These are phyloP conservation scores for Gila orcuttii DNA, from an alignment of 2,113 vertebrate species.

Conservation along the genomic window DNA sequence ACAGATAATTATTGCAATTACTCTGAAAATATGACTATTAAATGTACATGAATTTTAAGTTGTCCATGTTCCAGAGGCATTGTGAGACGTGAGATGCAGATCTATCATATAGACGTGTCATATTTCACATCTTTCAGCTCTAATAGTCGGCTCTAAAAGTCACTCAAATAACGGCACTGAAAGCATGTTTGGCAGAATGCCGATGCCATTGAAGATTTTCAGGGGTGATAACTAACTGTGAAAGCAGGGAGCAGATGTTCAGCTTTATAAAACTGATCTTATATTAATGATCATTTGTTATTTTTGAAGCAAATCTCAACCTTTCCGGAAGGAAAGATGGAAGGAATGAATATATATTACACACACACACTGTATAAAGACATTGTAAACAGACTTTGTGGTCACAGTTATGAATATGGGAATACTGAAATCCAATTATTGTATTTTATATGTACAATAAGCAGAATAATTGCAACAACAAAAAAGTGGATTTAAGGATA, in stretches of 20 bases:
- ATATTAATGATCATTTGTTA: not conserved
- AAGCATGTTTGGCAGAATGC: constrained; percentile 51
- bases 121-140: constrained; percentile 23
- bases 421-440: too few relatives aligned
- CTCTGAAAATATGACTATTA: not conserved
- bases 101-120: not conserved
- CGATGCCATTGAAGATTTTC: constrained; percentile 34
- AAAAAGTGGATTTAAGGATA: too few relatives aligned
- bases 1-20: constrained; percentile 8
- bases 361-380: too few relatives aligned
- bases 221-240: constrained; percentile 45
- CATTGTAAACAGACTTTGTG: too few relatives aligned
- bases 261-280: not conserved
- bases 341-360: not conserved
- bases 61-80: not conserved
- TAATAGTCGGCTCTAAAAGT: not conserved
- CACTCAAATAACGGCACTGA: constrained; percentile 60
- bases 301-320: not conserved
- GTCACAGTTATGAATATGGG: too few relatives aligned
- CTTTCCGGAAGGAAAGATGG: not conserved
- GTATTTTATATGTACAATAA: too few relatives aligned
- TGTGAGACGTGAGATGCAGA: not conserved
- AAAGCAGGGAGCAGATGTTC: constrained; percentile 27
- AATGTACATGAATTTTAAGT: not conserved
- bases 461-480: too few relatives aligned